phyloP scores from a whole-genome alignment of 2,113 vertebrate genomes.

The Nerophis ophidion region DNA sequence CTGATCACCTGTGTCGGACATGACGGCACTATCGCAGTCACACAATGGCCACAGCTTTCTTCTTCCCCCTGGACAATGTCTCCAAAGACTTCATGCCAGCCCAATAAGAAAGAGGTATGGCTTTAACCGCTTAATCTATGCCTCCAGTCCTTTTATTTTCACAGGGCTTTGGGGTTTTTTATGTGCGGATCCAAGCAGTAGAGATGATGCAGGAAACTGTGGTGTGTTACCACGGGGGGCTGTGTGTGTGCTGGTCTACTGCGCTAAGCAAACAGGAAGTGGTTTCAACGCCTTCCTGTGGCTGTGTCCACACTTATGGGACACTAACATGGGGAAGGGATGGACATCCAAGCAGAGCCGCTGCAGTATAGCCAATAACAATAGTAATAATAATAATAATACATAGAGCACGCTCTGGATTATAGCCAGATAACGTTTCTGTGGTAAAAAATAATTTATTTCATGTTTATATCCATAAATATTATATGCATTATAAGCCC shows the following conservation, averaged over 20 bases:
- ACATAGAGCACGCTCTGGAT: too few relatives aligned
- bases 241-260: slow-evolving; percentile 18
- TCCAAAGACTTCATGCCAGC: slow-evolving; percentile 21
- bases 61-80: slow-evolving; percentile 31
- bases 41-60: slow-evolving; percentile 40
- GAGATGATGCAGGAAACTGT: slow-evolving; percentile 50
- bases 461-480: too few relatives aligned
- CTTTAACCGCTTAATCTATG: slow-evolving; percentile 7
- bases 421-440: too few relatives aligned
- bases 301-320: not conserved
- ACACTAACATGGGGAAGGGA: too few relatives aligned
- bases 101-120: slow-evolving; percentile 35
- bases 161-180: slow-evolving; percentile 34
- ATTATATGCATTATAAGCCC: too few relatives aligned
- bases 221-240: slow-evolving; percentile 41
- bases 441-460: too few relatives aligned
- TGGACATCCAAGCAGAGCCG: too few relatives aligned
- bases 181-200: slow-evolving; percentile 16
- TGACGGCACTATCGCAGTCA: slow-evolving; percentile 23
- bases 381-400: too few relatives aligned
- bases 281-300: slow-evolving; percentile 22
- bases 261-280: slow-evolving; percentile 22
- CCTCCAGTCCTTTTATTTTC: slow-evolving; percentile 44
- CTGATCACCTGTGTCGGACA: slow-evolving; percentile 46
- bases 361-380: too few relatives aligned